phyloP scores from a whole-genome alignment of 1,140 invertebrate species.

The Mycetomoellerius zeteki region DNA sequence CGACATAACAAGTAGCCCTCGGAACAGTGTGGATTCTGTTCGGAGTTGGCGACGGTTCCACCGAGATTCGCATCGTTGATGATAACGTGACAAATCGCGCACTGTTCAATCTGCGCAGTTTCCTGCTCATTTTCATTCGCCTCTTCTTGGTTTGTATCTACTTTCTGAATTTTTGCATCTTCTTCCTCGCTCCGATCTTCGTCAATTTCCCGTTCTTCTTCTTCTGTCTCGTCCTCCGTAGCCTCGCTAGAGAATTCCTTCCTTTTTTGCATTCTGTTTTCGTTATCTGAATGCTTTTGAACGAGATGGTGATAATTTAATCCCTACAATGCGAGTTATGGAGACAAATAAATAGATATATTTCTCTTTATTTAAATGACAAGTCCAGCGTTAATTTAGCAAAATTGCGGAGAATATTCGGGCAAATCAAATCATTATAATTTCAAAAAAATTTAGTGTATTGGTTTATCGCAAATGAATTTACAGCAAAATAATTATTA shows the following conservation, averaged over 20 bases:
- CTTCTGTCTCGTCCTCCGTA: constrained; percentile 52
- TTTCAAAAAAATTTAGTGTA: neutral
- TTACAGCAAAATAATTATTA: constrained; percentile 15
- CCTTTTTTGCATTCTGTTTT: constrained; percentile 62
- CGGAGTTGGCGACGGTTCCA: constrained; percentile 54
- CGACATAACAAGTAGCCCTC: constrained; percentile 80
- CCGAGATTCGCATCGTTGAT: constrained; percentile 65
- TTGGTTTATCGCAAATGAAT: neutral
- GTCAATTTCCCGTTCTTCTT: constrained; percentile 68
- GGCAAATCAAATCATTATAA: neutral
- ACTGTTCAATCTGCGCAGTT: constrained; percentile 74
- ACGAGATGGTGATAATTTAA: constrained; percentile 45
- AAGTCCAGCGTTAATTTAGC: neutral
- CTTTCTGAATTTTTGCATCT: constrained; percentile 2
- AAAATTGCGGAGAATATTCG: neutral
- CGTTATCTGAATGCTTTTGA: constrained; percentile 46
- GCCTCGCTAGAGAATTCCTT: constrained; percentile 54
- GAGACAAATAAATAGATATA: constrained; percentile 50
- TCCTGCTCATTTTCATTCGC: constrained; percentile 30
- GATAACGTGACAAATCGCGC: constrained; percentile 79
- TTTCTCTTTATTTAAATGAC: neutral
- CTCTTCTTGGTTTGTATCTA: constrained; percentile 26
- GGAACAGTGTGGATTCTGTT: constrained; percentile 68
- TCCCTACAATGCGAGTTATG: constrained; percentile 46
- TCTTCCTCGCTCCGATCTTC: constrained; percentile 58